These are phyloP conservation scores for Parotocinclus haroldoi DNA, from an alignment of 2,797 vertebrate species.

Conservation along the genomic window DNA sequence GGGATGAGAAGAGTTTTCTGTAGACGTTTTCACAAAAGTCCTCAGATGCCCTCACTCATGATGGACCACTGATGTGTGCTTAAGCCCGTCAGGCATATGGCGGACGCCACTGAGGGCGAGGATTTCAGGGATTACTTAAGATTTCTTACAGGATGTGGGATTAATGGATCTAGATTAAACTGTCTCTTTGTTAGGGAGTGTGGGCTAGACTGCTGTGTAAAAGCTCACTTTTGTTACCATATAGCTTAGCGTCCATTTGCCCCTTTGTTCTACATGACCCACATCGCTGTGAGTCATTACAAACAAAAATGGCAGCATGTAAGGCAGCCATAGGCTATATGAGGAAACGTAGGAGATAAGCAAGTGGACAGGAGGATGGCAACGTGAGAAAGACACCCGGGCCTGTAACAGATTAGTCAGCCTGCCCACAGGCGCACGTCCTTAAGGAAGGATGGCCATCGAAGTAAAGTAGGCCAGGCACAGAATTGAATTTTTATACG, in stretches of 20 bases:
- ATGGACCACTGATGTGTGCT: neutral
- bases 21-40: too few species aligned
- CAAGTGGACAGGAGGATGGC: neutral
- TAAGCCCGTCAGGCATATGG: conserved; percentile 23
- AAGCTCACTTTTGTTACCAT: too few species aligned
- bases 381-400: neutral
- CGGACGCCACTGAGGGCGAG: neutral
- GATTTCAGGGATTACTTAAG: conserved; percentile 15
- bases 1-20: too few species aligned
- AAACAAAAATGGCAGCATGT: neutral
- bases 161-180: conserved; percentile 2
- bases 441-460: neutral
- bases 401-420: conserved; percentile 23
- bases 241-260: conserved; percentile 6
- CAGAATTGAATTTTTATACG: neutral
- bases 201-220: neutral
- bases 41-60: neutral
- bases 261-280: neutral
- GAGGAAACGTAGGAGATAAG: conserved; percentile 4
- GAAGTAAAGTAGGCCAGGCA: neutral
- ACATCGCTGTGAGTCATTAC: conserved; percentile 1
- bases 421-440: neutral
- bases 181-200: neutral
- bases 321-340: conserved; percentile 19
- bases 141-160: conserved; percentile 1